phyloP scores from a whole-genome alignment of 2,113 vertebrate genomes.

The Phasianus colchicus region DNA sequence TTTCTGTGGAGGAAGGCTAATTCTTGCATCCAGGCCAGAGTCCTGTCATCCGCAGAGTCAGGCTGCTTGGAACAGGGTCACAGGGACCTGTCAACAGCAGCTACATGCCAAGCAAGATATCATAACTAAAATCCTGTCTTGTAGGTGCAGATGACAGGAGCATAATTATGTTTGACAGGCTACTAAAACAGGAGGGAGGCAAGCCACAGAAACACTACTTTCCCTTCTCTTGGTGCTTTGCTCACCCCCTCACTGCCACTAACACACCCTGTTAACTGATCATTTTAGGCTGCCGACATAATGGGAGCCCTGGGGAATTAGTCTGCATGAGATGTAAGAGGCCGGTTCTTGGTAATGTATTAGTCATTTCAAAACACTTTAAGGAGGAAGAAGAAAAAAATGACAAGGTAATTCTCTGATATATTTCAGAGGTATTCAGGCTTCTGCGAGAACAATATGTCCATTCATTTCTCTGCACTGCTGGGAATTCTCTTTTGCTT shows the following conservation, averaged over 20 bases:
- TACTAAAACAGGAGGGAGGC: slow-evolving; percentile 33
- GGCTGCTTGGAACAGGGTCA: slow-evolving; percentile 7
- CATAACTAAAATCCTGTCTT: slow-evolving; percentile 55
- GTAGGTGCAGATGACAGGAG: slow-evolving; percentile 39
- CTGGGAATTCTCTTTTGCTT: slow-evolving; percentile 56
- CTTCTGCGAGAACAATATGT: slow-evolving; percentile 64
- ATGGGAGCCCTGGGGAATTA: slow-evolving; percentile 43
- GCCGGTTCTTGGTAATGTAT: slow-evolving; percentile 60
- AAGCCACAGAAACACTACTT: slow-evolving; percentile 3
- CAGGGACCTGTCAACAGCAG: slow-evolving; percentile 48
- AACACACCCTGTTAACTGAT: slow-evolving; percentile 57
- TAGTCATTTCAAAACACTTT: slow-evolving; percentile 71
- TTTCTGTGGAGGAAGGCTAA: background rate
- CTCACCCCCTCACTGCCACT: background rate
- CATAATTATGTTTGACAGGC: slow-evolving; percentile 54
- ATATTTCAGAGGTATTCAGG: slow-evolving; percentile 55
- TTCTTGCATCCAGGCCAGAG: slow-evolving; percentile 24
- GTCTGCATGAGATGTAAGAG: slow-evolving; percentile 56
- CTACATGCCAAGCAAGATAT: slow-evolving; percentile 36
- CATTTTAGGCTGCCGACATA: slow-evolving; percentile 52
- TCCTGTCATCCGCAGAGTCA: slow-evolving; percentile 27
- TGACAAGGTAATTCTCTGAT: slow-evolving; percentile 57
- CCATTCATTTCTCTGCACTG: slow-evolving; percentile 64
- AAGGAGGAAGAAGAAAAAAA: slow-evolving; percentile 43
- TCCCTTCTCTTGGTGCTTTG: slow-evolving; percentile 10